Percentiles rank a stretch among this genome's conserved stretches.
Conservation (phyloP, 2,888 invertebrate genomes). For the Ditylenchus weischeri region DNA sequence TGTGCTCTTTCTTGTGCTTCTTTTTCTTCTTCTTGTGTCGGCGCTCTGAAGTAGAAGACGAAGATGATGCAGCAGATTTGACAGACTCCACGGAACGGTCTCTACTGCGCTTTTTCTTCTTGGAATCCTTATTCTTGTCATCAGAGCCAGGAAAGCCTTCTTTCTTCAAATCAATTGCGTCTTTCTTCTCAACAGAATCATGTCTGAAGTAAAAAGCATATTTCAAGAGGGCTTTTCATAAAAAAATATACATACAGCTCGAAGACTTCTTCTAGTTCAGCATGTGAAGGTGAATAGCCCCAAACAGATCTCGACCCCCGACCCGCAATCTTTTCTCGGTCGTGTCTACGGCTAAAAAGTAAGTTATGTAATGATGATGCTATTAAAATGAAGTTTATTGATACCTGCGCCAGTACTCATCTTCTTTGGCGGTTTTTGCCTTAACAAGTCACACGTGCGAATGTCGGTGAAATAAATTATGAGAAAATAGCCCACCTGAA, state of each 20-base stretch:
- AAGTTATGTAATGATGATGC: background rate
- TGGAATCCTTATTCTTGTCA: conserved; percentile 19
- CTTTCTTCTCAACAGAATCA: conserved; percentile 27
- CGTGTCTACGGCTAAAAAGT: conserved; percentile 30
- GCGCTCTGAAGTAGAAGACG: conserved; percentile 2
- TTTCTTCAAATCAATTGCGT: conserved; percentile 17
- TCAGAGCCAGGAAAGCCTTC: conserved; percentile 5
- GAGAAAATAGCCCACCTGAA: background rate
- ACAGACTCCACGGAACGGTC: conserved; percentile 13
- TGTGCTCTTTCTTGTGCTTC: conserved; percentile 19
- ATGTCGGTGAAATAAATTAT: too few relatives aligned
- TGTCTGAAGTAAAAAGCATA: conserved; percentile 27
- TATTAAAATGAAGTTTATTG: background rate
- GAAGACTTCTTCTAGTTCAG: conserved; percentile 34
- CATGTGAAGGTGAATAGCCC: conserved; percentile 35
- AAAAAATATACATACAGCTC: conserved; percentile 29
- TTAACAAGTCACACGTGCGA: too few relatives aligned
- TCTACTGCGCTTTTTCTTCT: conserved; percentile 27
- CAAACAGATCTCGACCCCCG: conserved; percentile 32
- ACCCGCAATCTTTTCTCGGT: conserved; percentile 26
- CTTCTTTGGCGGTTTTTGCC: conserved; percentile 19
- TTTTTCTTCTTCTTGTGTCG: conserved; percentile 16
- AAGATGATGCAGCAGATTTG: conserved; percentile 16
- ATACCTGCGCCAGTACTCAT: conserved; percentile 29
- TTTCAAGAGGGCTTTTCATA: too few relatives aligned